A percentile compares a stretch with the other conserved stretches of the same genome.
Evolutionary conservation across 2,797 vertebrate genomes (phyloP).

Genomic region (Geotrypetes seraphini): DNA sequence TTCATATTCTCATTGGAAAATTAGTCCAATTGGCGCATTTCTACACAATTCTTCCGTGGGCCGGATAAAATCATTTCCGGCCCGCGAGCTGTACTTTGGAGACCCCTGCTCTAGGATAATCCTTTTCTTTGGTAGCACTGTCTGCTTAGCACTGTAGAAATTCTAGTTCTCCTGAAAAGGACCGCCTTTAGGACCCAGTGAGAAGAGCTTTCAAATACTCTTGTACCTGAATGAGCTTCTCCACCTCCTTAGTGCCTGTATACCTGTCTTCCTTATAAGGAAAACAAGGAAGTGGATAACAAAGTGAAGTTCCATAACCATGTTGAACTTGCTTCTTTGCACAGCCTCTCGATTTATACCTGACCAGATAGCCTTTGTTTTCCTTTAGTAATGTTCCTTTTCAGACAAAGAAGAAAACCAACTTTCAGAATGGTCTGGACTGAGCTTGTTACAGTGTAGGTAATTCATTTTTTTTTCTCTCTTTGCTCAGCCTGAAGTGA

Average conservation of each 20-base stretch:
- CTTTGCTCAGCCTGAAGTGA: slow-evolving; percentile 63
- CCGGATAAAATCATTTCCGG: too few relatives aligned
- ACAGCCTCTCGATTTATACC: slow-evolving; percentile 46
- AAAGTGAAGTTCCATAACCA: slow-evolving; percentile 27
- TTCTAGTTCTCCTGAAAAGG: too few relatives aligned
- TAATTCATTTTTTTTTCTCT: slow-evolving; percentile 50
- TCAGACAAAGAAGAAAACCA: slow-evolving; percentile 18
- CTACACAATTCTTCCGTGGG: too few relatives aligned
- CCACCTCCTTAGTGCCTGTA: slow-evolving; percentile 40
- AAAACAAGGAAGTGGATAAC: slow-evolving; percentile 76
- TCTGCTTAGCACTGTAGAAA: accelerated
- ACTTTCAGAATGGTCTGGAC: slow-evolving; percentile 24
- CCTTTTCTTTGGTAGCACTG: too few relatives aligned
- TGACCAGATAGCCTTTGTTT: slow-evolving; percentile 50
- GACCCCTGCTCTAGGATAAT: too few relatives aligned
- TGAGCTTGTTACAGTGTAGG: slow-evolving; percentile 8
- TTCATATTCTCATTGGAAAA: too few relatives aligned
- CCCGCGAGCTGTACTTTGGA: too few relatives aligned
- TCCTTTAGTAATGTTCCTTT: slow-evolving; percentile 37
- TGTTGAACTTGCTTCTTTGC: slow-evolving; percentile 38
- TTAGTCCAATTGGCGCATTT: too few relatives aligned
- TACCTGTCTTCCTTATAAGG: slow-evolving; percentile 77
- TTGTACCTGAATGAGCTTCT: slow-evolving; percentile 50
- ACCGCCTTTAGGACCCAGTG: slow-evolving; percentile 34
- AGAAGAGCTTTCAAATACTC: slow-evolving; percentile 22